Conservation (phyloP, 2,888 invertebrate species). For the Ophioninae sp. region DNA sequence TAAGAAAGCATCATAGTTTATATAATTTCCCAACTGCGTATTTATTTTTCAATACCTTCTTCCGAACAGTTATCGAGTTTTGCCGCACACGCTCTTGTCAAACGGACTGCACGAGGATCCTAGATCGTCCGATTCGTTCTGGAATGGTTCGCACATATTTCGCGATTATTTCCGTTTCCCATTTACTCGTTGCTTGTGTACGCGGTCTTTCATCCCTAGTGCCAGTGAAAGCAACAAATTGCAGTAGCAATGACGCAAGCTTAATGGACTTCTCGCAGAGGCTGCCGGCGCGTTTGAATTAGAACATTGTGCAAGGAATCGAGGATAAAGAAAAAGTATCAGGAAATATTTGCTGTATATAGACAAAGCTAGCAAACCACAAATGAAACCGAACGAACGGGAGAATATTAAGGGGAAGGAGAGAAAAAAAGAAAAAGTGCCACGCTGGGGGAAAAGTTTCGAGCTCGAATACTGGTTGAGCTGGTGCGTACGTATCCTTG, state of each 20-base stretch:
- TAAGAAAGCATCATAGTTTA: no score
- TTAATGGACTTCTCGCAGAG: constrained; percentile 69
- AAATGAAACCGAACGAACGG: constrained; percentile 47
- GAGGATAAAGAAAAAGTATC: constrained; percentile 18
- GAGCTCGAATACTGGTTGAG: constrained; percentile 33
- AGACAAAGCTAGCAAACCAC: constrained; percentile 13
- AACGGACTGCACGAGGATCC: neutral
- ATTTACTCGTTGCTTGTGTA: neutral
- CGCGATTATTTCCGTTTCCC: constrained; percentile 11
- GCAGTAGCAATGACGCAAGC: constrained; percentile 68
- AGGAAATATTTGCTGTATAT: constrained; percentile 18
- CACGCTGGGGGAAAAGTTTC: constrained; percentile 11
- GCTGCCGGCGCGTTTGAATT: constrained; percentile 44
- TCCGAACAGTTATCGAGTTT: no score
- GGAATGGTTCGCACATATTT: constrained; percentile 8
- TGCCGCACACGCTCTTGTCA: no score
- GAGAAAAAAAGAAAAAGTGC: neutral
- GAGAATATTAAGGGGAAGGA: constrained; percentile 12
- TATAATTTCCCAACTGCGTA: no score
- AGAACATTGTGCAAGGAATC: constrained; percentile 54
- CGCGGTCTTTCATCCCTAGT: constrained; percentile 53
- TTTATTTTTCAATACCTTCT: no score
- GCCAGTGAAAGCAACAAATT: constrained; percentile 69
- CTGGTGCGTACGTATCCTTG: constrained; percentile 37
- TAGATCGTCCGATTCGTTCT: neutral